Evolutionary conservation across 1,140 invertebrate genomes (phyloP).

Genomic region (Diachasmimorpha longicaudata): DNA sequence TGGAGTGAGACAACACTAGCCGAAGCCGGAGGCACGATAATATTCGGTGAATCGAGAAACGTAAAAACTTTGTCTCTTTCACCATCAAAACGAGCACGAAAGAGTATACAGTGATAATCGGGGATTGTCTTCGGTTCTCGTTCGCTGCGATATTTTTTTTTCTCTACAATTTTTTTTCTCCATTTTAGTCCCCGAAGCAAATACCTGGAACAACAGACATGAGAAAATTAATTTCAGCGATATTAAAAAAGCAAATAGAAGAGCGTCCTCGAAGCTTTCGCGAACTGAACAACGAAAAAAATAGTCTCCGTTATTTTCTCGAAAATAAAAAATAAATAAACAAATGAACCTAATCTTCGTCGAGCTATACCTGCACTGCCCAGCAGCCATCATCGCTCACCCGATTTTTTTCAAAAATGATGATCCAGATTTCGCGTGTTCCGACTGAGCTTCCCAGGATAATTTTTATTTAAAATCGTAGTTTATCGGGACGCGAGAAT

Average conservation of each 20-base stretch:
- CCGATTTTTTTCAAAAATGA: too few relatives aligned
- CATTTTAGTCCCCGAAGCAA: neutral
- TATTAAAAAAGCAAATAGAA: neutral
- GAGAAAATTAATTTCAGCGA: neutral
- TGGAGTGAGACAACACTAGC: neutral
- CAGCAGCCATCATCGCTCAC: too few relatives aligned
- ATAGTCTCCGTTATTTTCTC: too few relatives aligned
- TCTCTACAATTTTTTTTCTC: neutral
- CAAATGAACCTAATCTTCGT: too few relatives aligned
- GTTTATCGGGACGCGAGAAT: too few relatives aligned
- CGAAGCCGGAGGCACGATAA: conserved; percentile 34
- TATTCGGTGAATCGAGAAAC: conserved; percentile 38
- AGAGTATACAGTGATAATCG: neutral
- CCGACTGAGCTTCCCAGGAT: too few relatives aligned
- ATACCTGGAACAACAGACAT: conserved; percentile 1
- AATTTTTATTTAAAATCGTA: too few relatives aligned
- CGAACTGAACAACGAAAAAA: too few relatives aligned
- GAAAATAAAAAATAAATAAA: too few relatives aligned
- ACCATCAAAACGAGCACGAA: neutral
- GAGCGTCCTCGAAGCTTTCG: neutral
- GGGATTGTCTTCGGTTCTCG: neutral
- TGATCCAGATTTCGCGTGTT: too few relatives aligned
- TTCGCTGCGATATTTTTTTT: neutral
- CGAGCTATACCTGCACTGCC: too few relatives aligned
- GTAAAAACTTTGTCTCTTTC: conserved; percentile 34